Conservation (phyloP, 2,113 vertebrate species). For the Eretmochelys imbricata region DNA sequence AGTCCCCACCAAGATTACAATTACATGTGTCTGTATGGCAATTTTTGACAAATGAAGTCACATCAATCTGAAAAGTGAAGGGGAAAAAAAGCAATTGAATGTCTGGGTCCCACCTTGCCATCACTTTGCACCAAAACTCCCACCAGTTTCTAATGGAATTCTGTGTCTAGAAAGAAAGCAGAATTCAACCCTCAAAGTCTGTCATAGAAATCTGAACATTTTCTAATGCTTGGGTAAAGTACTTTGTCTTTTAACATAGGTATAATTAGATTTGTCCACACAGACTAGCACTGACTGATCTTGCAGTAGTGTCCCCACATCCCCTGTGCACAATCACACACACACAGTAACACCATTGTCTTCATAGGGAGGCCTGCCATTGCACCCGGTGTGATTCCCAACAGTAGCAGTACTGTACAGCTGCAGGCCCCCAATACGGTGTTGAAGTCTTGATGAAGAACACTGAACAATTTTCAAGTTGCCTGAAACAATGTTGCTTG, state of each 20-base stretch:
- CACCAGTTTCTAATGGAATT: background rate
- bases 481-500: background rate
- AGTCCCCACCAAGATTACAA: constrained; percentile 96
- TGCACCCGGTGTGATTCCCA: background rate
- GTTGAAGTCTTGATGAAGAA: background rate
- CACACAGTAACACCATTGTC: background rate
- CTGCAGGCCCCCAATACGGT: background rate
- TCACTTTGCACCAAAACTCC: background rate
- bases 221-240: background rate
- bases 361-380: background rate
- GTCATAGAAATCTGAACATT: background rate
- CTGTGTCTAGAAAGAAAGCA: background rate
- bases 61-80: constrained; percentile 87
- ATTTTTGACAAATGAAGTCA: constrained; percentile 97
- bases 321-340: too few species aligned
- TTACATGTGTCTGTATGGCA: constrained; percentile 97
- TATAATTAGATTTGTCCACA: background rate
- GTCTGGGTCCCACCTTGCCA: background rate
- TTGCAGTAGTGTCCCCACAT: background rate
- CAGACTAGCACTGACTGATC: background rate
- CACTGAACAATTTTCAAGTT: background rate
- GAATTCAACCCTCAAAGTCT: background rate
- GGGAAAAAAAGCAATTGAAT: background rate
- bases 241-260: background rate
- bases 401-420: background rate